A percentile compares a stretch with the other conserved stretches of the same genome.
Conservation (phyloP, 2,888 invertebrate genomes). For the Lepidonotus clava region DNA sequence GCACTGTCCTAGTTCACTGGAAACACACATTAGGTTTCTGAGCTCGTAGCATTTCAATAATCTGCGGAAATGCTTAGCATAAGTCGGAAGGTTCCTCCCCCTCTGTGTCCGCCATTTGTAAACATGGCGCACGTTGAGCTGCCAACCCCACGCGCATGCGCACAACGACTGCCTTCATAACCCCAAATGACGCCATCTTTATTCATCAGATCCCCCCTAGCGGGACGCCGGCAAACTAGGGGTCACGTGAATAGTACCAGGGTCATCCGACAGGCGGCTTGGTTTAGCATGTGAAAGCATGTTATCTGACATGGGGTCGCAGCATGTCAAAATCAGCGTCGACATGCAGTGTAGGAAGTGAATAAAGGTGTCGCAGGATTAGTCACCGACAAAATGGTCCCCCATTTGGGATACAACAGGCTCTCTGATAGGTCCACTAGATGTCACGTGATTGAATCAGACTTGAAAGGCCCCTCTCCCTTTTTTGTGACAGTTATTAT, state of each 20-base stretch:
- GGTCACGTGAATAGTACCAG: neutral
- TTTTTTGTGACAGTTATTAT: too few relatives aligned
- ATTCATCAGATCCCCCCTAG: neutral
- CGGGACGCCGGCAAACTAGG: neutral
- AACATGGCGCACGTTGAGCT: neutral
- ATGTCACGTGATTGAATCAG: neutral
- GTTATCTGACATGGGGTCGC: neutral
- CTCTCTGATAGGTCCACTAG: neutral
- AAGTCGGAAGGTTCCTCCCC: neutral
- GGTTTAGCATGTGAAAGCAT: neutral
- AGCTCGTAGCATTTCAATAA: too few relatives aligned
- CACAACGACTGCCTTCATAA: neutral
- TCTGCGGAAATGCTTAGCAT: neutral
- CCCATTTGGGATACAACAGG: neutral
- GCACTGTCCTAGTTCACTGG: too few relatives aligned
- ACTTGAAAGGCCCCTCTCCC: neutral
- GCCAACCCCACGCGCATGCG: neutral
- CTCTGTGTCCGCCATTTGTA: neutral
- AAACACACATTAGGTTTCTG: too few relatives aligned
- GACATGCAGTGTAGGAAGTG: neutral
- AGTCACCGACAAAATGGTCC: neutral
- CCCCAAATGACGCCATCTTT: neutral
- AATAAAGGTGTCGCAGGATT: constrained; percentile 1
- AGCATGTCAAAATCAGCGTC: neutral
- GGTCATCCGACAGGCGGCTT: neutral